Evolutionary conservation across 2,797 vertebrate genomes (phyloP).

Genomic region (Spizella passerina): DNA sequence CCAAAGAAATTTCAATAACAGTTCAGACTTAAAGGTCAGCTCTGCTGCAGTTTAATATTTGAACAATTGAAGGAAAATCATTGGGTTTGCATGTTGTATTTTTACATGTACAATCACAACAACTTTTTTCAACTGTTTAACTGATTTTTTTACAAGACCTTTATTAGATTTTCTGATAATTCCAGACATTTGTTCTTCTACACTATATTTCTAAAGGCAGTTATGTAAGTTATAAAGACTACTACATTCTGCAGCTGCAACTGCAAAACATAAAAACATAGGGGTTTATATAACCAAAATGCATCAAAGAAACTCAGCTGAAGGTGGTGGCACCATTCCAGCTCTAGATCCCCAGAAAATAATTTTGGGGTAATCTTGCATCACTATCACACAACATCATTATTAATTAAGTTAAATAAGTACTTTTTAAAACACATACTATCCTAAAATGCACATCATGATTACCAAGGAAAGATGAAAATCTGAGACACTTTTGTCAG

Average conservation of each 20-base stretch:
- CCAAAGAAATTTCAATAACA: neutral
- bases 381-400: neutral
- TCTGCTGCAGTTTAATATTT: neutral
- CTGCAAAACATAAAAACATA: neutral
- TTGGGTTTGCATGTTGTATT: neutral
- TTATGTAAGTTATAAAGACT: neutral
- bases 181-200: slow-evolving; percentile 4
- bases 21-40: neutral
- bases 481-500: neutral
- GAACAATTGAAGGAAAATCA: neutral
- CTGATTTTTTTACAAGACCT: neutral
- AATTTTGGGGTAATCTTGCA: neutral
- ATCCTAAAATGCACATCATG: neutral
- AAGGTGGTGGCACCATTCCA: neutral
- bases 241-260: neutral
- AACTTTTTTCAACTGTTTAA: neutral
- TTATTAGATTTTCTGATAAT: neutral
- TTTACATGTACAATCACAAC: neutral
- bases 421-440: neutral
- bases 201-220: slow-evolving; percentile 3
- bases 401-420: neutral
- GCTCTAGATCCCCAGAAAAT: neutral
- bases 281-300: neutral
- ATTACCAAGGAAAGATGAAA: neutral
- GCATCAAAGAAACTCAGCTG: neutral